Conservation (phyloP, 2,888 invertebrate genomes). For the Cancer borealis region DNA sequence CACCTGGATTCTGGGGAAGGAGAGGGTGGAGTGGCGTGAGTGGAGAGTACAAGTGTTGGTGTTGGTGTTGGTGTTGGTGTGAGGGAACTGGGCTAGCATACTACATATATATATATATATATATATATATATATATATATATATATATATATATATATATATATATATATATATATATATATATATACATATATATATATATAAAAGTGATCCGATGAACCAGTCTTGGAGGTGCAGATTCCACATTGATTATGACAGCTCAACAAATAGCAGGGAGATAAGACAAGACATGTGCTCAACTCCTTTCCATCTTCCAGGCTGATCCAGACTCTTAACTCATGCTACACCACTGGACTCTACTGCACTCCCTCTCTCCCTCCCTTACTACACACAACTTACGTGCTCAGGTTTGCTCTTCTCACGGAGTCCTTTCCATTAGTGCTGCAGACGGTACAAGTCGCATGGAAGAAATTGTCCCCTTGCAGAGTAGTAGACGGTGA, state of each 20-base stretch:
- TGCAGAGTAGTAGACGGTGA: not conserved
- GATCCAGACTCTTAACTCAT: too few relatives aligned
- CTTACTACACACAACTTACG: not conserved
- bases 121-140: too few relatives aligned
- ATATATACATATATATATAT: too few relatives aligned
- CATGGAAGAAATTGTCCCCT: conserved; percentile 40
- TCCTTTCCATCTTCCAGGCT: too few relatives aligned
- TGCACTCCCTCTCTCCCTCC: not conserved
- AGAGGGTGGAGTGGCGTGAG: not conserved
- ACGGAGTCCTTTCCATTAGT: not conserved
- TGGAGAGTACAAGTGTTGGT: not conserved
- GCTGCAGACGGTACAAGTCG: not conserved
- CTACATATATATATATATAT: too few relatives aligned
- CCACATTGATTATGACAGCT: too few relatives aligned
- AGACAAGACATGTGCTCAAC: too few relatives aligned
- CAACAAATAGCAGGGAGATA: too few relatives aligned
- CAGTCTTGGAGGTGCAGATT: too few relatives aligned
- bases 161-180: too few relatives aligned
- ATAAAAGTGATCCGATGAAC: too few relatives aligned
- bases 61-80: not conserved
- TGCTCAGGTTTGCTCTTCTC: not conserved
- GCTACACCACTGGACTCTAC: not conserved
- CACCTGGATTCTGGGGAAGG: conserved; percentile 38
- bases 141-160: too few relatives aligned
- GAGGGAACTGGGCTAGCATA: not conserved